Evolutionary conservation across 2,888 invertebrate species (phyloP).

Genomic region (Orthonychiurus folsomi): DNA sequence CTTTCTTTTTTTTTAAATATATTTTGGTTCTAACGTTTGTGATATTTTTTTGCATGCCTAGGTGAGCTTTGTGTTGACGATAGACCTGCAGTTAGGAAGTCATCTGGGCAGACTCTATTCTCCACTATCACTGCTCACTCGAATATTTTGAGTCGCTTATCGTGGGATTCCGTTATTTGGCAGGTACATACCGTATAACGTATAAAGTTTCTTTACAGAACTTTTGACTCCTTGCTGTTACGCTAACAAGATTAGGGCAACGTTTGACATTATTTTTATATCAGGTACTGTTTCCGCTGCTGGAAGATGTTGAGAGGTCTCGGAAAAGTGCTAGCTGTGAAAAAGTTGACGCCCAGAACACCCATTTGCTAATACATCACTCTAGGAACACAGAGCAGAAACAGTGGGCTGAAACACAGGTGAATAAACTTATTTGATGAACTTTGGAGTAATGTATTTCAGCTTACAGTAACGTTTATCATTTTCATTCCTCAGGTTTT

Average conservation of each 20-base stretch:
- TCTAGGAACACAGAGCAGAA: conserved; percentile 97
- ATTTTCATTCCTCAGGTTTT: too few relatives aligned
- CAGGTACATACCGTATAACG: conserved; percentile 51
- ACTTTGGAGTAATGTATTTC: too few relatives aligned
- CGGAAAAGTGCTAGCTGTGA: conserved; percentile 50
- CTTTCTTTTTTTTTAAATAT: conserved; percentile 34
- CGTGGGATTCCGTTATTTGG: conserved; percentile 92
- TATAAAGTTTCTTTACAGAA: too few relatives aligned
- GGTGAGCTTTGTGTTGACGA: conserved; percentile 88
- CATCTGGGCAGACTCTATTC: conserved; percentile 93
- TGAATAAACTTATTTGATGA: conserved; percentile 43
- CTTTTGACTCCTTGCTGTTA: too few relatives aligned
- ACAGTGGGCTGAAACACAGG: conserved; percentile 98
- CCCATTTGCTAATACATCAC: conserved; percentile 87
- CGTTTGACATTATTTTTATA: conserved; percentile 11
- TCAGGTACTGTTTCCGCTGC: conserved; percentile 79
- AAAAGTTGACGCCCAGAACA: conserved; percentile 81
- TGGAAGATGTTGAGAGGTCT: conserved; percentile 73
- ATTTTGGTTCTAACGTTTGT: conserved; percentile 3
- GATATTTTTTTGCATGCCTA: too few relatives aligned
- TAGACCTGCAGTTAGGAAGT: conserved; percentile 91
- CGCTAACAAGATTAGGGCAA: too few relatives aligned
- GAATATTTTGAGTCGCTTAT: conserved; percentile 69
- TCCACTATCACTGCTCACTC: conserved; percentile 96
- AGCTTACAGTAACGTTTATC: too few relatives aligned